phyloP scores from a whole-genome alignment of 2,888 invertebrate genomes.

The Macrophya annulata region DNA sequence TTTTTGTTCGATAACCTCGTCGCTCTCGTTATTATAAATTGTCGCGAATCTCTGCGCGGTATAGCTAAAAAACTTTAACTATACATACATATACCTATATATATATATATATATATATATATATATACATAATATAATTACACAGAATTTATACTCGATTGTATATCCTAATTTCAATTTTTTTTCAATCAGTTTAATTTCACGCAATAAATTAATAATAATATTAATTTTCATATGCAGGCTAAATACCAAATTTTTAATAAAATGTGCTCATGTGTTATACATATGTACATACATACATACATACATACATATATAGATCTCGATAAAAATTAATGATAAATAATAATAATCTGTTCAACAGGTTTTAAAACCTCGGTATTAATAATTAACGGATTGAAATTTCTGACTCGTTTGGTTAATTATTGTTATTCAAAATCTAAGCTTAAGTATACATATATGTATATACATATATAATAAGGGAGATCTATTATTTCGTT shows the following conservation, averaged over 20 bases:
- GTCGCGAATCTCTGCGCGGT: no score
- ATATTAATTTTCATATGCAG: not conserved
- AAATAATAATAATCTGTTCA: conserved; percentile 6
- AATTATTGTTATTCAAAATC: conserved; percentile 15
- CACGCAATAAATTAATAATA: no score
- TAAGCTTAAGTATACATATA: not conserved
- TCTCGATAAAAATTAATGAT: conserved; percentile 20
- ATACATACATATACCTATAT: no score
- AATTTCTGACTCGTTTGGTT: conserved; percentile 5
- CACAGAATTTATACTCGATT: not conserved
- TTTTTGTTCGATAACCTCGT: conserved; percentile 8
- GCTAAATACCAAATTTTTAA: not conserved
- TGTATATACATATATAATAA: not conserved
- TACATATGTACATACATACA: no score
- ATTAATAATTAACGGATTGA: not conserved
- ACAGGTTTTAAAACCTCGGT: not conserved
- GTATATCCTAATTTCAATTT: not conserved
- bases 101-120: no score
- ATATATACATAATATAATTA: no score
- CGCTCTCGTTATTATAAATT: no score
- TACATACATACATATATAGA: no score
- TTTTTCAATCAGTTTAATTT: not conserved
- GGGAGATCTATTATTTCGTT: conserved; percentile 29
- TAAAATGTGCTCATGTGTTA: no score
- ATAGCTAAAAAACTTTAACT: not conserved